A percentile compares a stretch with the other conserved stretches of the same genome.
These are phyloP conservation scores for Tragelaphus strepsiceros DNA, from an alignment of 2,113 vertebrate species.

Conservation along the genomic window DNA sequence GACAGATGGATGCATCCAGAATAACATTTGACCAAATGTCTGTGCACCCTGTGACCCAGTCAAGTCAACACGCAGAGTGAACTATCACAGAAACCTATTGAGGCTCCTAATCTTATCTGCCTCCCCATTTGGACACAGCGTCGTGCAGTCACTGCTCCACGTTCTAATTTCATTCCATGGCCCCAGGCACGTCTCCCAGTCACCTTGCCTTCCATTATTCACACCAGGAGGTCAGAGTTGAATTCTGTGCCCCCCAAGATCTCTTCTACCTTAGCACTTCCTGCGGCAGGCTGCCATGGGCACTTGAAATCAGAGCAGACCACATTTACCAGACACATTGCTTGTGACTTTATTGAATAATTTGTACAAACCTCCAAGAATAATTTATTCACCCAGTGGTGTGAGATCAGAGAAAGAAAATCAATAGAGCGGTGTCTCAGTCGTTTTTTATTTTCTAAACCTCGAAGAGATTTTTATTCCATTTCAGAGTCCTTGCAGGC, in stretches of 20 bases:
- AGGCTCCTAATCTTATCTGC: not conserved
- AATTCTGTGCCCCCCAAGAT: not conserved
- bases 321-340: not conserved
- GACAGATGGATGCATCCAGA: not conserved
- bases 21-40: not conserved
- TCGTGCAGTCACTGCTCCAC: not conserved
- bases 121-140: not conserved
- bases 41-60: not conserved
- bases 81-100: not conserved
- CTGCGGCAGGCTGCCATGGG: not conserved
- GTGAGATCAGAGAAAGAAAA: constrained; percentile 34
- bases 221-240: not conserved
- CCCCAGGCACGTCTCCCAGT: not conserved
- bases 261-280: not conserved
- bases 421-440: constrained; percentile 50
- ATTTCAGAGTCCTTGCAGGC: not conserved
- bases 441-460: constrained; percentile 65
- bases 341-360: constrained; percentile 55
- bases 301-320: not conserved
- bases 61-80: not conserved
- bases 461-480: constrained; percentile 21
- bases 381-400: constrained; percentile 52
- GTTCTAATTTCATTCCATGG: not conserved
- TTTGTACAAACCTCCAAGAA: constrained; percentile 60
- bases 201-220: fast-evolving